Evolutionary conservation across 2,113 vertebrate species (phyloP).

Genomic region (Pseudorhombus dupliciocellatus): DNA sequence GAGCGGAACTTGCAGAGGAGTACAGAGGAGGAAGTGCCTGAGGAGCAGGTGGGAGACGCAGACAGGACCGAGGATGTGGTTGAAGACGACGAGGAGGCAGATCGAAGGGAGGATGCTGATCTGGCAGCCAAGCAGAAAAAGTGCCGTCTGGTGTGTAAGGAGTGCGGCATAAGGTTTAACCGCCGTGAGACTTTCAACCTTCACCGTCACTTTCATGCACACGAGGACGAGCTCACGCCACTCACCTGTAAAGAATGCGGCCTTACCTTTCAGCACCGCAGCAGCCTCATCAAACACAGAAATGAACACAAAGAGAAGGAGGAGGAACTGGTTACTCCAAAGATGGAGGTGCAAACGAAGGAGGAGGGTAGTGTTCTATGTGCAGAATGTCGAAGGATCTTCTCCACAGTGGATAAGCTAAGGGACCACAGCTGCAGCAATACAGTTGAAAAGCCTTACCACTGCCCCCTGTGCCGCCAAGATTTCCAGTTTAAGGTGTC

Average conservation of each 20-base stretch:
- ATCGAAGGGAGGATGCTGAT: slow-evolving; percentile 11
- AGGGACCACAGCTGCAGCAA: slow-evolving; percentile 73
- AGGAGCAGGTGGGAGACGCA: slow-evolving; percentile 12
- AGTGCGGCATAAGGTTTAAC: slow-evolving; percentile 79
- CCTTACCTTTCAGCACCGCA: slow-evolving; percentile 79
- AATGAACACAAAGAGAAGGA: slow-evolving; percentile 71
- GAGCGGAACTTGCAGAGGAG: background rate
- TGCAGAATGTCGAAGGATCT: slow-evolving; percentile 69
- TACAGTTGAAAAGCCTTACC: slow-evolving; percentile 73
- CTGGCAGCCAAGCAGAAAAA: slow-evolving; percentile 52
- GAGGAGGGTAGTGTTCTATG: slow-evolving; percentile 64
- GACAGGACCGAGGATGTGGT: slow-evolving; percentile 5
- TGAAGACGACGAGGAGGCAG: slow-evolving; percentile 14
- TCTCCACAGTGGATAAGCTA: slow-evolving; percentile 66
- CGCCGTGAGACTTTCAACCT: slow-evolving; percentile 81
- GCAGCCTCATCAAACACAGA: slow-evolving; percentile 79
- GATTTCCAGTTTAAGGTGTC: slow-evolving; percentile 80
- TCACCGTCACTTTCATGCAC: slow-evolving; percentile 81
- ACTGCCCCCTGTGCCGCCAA: slow-evolving; percentile 77
- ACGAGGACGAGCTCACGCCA: slow-evolving; percentile 79
- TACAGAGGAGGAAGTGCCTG: background rate
- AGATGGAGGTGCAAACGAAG: slow-evolving; percentile 36
- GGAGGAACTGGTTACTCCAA: slow-evolving; percentile 29
- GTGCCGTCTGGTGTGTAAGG: slow-evolving; percentile 72
- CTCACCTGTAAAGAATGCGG: slow-evolving; percentile 82